Percentiles rank a stretch among this genome's conserved stretches.
Conservation (phyloP, 2,113 vertebrate species). For the Morone chrysops region DNA sequence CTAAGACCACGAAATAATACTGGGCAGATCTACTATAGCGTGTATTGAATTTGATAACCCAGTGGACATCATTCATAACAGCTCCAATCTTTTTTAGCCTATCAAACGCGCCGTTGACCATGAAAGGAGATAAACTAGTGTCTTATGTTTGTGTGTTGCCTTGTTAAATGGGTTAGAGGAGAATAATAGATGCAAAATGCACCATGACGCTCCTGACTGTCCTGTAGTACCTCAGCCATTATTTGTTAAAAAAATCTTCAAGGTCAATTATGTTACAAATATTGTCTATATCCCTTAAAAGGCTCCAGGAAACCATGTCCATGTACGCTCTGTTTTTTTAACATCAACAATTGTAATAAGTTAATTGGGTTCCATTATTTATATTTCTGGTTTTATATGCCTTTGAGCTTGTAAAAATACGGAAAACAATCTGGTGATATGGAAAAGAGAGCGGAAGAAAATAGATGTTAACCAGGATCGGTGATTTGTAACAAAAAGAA, state of each 20-base stretch:
- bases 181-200: slow-evolving; percentile 53
- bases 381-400: background rate
- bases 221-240: background rate
- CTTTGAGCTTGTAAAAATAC: slow-evolving; percentile 21
- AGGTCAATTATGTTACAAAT: slow-evolving; percentile 2
- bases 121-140: slow-evolving; percentile 32
- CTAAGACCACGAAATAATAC: slow-evolving; percentile 34
- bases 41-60: slow-evolving; percentile 46
- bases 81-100: slow-evolving; percentile 36
- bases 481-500: slow-evolving; percentile 6
- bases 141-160: slow-evolving; percentile 53
- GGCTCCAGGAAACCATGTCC: background rate
- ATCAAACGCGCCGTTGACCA: slow-evolving; percentile 66
- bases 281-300: background rate
- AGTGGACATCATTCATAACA: slow-evolving; percentile 48
- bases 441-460: background rate
- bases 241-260: slow-evolving; percentile 19
- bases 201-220: slow-evolving; percentile 16
- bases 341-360: background rate
- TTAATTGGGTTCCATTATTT: background rate
- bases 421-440: background rate
- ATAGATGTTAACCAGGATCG: background rate
- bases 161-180: slow-evolving; percentile 42
- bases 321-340: background rate
- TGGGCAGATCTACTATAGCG: slow-evolving; percentile 16